A percentile compares a stretch with the other conserved stretches of the same genome.
phyloP scores from a whole-genome alignment of 2,888 invertebrate genomes.

The Campopleginae sp. region DNA sequence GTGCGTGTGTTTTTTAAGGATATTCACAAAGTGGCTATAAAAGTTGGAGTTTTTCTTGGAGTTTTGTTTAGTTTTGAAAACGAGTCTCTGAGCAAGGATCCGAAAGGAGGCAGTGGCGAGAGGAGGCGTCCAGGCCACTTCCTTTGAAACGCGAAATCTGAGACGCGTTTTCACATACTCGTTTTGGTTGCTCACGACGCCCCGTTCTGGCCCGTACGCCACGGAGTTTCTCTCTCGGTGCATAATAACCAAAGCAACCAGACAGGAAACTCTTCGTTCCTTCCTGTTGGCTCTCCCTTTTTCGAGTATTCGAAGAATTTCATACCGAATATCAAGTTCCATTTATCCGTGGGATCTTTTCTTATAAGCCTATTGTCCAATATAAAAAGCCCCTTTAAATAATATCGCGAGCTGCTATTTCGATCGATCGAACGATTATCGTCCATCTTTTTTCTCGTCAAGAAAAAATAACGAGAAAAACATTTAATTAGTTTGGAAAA shows the following conservation, averaged over 20 bases:
- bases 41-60: conserved; percentile 3
- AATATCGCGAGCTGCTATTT: conserved; percentile 19
- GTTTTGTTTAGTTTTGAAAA: conserved; percentile 9
- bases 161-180: conserved; percentile 59
- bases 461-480: neutral
- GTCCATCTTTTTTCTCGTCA: neutral
- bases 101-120: conserved; percentile 8
- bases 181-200: conserved; percentile 34
- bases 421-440: conserved; percentile 4
- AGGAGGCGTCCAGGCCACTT: conserved; percentile 55
- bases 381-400: neutral
- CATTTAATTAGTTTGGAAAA: neutral
- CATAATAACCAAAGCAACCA: conserved; percentile 33
- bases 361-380: neutral
- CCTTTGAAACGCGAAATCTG: conserved; percentile 64
- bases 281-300: conserved; percentile 51
- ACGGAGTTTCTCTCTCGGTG: conserved; percentile 41
- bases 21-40: neutral
- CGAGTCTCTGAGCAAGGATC: conserved; percentile 37
- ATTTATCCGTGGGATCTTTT: conserved; percentile 45
- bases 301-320: conserved; percentile 55
- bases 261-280: conserved; percentile 60
- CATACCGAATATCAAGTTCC: conserved; percentile 55
- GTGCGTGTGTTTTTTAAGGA: neutral
- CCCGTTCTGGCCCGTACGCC: conserved; percentile 29